These are phyloP conservation scores for Monochamus saltuarius DNA, from an alignment of 1,140 invertebrate genomes.

Conservation along the genomic window DNA sequence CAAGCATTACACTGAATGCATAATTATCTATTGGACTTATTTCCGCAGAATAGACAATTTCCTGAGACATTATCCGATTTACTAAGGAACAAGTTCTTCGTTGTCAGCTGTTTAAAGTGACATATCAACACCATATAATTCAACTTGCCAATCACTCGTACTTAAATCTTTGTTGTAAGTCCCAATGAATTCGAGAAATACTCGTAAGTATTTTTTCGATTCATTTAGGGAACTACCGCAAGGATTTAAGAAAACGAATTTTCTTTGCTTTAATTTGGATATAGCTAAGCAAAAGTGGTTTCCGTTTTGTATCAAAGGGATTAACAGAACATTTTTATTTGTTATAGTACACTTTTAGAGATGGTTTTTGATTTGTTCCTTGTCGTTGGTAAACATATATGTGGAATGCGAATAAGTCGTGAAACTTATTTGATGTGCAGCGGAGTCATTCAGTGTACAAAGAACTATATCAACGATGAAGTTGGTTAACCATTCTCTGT, in stretches of 20 bases:
- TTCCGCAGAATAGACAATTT: background rate
- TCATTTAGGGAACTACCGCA: too few species aligned
- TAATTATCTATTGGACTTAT: background rate
- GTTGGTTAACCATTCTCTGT: too few species aligned
- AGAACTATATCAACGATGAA: too few species aligned
- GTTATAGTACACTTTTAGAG: background rate
- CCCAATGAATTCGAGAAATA: too few species aligned
- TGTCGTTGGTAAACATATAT: background rate
- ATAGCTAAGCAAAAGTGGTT: too few species aligned
- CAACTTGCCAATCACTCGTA: too few species aligned
- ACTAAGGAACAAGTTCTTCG: background rate
- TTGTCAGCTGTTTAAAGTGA: background rate
- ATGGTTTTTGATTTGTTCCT: background rate
- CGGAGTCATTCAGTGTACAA: too few species aligned
- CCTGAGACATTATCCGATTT: background rate
- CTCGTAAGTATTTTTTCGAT: too few species aligned
- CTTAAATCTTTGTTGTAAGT: too few species aligned
- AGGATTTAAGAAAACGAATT: too few species aligned
- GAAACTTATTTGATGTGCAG: background rate
- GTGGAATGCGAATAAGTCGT: background rate
- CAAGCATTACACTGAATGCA: background rate
- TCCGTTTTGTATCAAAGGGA: background rate
- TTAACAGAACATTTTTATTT: background rate
- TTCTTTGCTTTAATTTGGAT: too few species aligned
- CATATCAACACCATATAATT: background rate